Base-by-base conservation (phyloP, 2,888 invertebrate genomes). In the Pardosa pseudoannulata region DNA sequence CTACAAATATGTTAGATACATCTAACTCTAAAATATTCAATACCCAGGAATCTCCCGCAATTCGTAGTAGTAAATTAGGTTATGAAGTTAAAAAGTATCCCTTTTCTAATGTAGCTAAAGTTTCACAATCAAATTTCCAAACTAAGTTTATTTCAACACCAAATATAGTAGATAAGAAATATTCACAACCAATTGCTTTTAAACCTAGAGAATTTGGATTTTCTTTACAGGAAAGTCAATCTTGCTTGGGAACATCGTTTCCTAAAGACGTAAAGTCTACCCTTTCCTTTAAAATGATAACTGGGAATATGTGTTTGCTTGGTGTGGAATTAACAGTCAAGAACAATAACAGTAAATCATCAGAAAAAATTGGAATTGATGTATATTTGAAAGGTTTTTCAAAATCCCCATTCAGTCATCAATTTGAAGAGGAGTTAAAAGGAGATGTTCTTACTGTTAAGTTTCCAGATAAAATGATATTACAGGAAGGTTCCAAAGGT, bases 301-400 rank as follows among this genome's bases (percentile, higher is more conserved):
- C 19, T 16, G 67, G 67, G 13, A 67, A 32, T 16, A 23, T 67
- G 0, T n/a, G 7, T 13, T 7, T 67, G 9, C 19, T 23, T 67
- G 67, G 67, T 32, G 0, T 67, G 7, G 67, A 67, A 67, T 32
- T 67, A n/a, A 67, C n/a, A 7, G 23, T 67, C 5, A 64, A 29
- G 32, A 32, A 32, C 0, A 31, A 32, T 5, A 67, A 32, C 3
- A n/a, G 13, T n/a, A 16, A n/a, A 1, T n/a, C n/a, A 5, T 36
- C 9, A 9, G 32, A 67, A 32, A 32, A 67, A 67, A 11, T 67
- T 13, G 32, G n/a, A 32, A 16, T 67, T 3, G 3, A 16, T 67
- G 31, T 67, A 0, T 16, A 32, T 67, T 31, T 67, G 67, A 11
- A n/a, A 32, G 32, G 32, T 1, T 67, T 67, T 32, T 67, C 67